These are phyloP conservation scores for Rhingia campestris DNA, from an alignment of 2,888 invertebrate species.

Conservation along the genomic window DNA sequence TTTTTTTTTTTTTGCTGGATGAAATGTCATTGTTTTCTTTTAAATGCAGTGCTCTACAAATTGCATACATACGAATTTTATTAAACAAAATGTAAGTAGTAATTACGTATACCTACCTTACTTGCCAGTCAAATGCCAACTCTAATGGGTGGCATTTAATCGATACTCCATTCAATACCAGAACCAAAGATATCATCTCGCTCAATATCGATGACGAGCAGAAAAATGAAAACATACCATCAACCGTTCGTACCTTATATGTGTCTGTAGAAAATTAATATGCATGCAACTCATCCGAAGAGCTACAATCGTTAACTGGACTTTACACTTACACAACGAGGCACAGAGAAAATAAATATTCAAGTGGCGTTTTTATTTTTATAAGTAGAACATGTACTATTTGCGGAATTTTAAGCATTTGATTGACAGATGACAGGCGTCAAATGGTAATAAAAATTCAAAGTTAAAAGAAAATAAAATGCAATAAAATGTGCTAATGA, in stretches of 20 bases:
- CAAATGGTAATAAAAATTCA: too few relatives aligned
- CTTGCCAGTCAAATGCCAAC: conserved; percentile 51
- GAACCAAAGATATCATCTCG: conserved; percentile 55
- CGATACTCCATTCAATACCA: conserved; percentile 36
- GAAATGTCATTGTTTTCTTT: background rate
- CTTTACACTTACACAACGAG: background rate
- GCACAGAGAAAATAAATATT: background rate
- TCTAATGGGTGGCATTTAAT: conserved; percentile 63
- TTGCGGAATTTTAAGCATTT: conserved; percentile 14
- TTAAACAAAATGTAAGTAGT: conserved; percentile 9
- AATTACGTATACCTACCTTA: conserved; percentile 26
- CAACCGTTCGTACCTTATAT: conserved; percentile 18
- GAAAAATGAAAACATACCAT: conserved; percentile 33
- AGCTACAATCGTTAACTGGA: conserved; percentile 9
- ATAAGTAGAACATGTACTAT: background rate
- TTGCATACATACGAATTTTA: conserved; percentile 38
- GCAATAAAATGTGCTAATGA: too few relatives aligned
- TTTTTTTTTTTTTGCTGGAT: too few relatives aligned
- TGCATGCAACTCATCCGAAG: conserved; percentile 6
- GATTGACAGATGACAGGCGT: background rate
- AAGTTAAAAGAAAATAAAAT: too few relatives aligned
- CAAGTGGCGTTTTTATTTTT: too few relatives aligned
- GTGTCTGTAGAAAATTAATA: conserved; percentile 33
- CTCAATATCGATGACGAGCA: conserved; percentile 17
- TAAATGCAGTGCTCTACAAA: background rate